Evolutionary conservation across 2,888 invertebrate genomes (phyloP).

Genomic region (Macaria notata): DNA sequence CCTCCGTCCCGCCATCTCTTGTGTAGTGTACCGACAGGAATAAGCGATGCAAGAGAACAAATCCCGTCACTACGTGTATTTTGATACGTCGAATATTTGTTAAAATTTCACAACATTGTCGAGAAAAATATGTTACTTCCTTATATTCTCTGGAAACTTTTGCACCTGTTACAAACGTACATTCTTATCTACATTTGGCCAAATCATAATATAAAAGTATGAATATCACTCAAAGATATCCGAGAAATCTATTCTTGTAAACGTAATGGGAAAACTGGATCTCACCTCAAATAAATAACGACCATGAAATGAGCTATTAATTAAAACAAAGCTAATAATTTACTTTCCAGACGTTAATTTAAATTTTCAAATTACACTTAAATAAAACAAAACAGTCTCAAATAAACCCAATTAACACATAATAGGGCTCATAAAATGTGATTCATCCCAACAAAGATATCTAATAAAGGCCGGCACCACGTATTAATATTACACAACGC

Average conservation of each 20-base stretch:
- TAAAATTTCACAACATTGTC: too few relatives aligned
- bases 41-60: slow-evolving; percentile 14
- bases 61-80: slow-evolving; percentile 15
- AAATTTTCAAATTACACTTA: slow-evolving; percentile 26
- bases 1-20: neutral
- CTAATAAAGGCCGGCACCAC: slow-evolving; percentile 63
- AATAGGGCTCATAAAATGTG: slow-evolving; percentile 60
- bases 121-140: too few relatives aligned
- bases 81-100: neutral
- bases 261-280: slow-evolving; percentile 2
- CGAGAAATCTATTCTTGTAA: neutral
- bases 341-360: slow-evolving; percentile 25
- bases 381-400: slow-evolving; percentile 37
- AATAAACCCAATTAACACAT: slow-evolving; percentile 64
- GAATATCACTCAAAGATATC: too few relatives aligned
- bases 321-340: slow-evolving; percentile 21
- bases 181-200: too few relatives aligned
- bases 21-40: slow-evolving; percentile 4
- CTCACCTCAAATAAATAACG: slow-evolving; percentile 12
- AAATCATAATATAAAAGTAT: too few relatives aligned
- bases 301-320: slow-evolving; percentile 19
- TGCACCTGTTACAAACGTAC: too few relatives aligned
- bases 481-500: slow-evolving; percentile 70
- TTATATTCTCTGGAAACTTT: too few relatives aligned
- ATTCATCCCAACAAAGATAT: slow-evolving; percentile 68